phyloP scores from a whole-genome alignment of 2,113 vertebrate species.

The Urocynchramus pylzowi region DNA sequence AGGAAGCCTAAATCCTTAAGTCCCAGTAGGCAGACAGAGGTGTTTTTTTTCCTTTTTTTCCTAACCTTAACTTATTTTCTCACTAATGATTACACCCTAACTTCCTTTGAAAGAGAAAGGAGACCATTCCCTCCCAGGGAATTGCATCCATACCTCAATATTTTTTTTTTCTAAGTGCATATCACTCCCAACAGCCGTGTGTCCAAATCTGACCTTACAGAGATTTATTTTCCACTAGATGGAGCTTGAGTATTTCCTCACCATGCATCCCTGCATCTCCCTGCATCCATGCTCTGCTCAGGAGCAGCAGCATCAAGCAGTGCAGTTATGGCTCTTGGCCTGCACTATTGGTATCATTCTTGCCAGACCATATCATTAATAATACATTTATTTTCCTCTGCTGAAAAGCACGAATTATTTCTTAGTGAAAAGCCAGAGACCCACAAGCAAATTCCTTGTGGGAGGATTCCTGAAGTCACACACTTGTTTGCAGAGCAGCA shows the following conservation, averaged over 20 bases:
- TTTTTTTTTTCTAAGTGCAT: not conserved
- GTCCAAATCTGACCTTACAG: not conserved
- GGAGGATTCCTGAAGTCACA: not conserved
- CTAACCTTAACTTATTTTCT: not conserved
- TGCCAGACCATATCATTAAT: not conserved
- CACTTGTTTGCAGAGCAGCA: not conserved
- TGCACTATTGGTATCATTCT: not conserved
- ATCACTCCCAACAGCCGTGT: rapidly evolving
- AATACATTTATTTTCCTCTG: not conserved
- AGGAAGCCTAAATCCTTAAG: not conserved
- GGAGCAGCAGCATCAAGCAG: not conserved
- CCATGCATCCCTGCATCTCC: not conserved
- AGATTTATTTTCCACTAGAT: slow-evolving; percentile 29
- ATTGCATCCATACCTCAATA: rapidly evolving
- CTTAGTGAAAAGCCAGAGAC: not conserved
- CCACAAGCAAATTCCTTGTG: not conserved
- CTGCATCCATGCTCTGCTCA: not conserved
- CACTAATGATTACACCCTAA: not conserved
- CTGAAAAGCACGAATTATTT: not conserved
- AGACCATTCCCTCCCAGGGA: not conserved
- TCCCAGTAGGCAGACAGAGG: not conserved
- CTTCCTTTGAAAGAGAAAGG: not conserved
- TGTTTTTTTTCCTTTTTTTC: not conserved
- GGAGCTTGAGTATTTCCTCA: slow-evolving; percentile 34
- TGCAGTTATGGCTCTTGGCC: not conserved